phyloP scores from a whole-genome alignment of 2,888 invertebrate species.

The Parasteatoda lunata region DNA sequence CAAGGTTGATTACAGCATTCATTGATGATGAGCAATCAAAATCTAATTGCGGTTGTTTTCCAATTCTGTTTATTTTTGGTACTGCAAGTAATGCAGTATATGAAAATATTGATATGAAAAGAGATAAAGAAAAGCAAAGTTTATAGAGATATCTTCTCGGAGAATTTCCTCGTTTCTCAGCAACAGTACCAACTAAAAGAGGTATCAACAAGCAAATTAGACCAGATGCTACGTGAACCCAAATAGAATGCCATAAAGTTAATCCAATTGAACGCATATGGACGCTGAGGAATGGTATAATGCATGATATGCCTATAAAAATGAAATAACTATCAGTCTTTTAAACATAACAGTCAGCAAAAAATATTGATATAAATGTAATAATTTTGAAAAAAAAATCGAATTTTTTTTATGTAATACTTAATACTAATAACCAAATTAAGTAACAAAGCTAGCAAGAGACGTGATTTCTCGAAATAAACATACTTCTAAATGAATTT shows the following conservation, averaged over 20 bases:
- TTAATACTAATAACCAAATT: neutral
- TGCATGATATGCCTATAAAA: conserved; percentile 84
- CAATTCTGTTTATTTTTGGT: conserved; percentile 71
- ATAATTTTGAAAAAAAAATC: neutral
- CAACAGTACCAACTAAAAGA: conserved; percentile 83
- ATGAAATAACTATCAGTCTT: neutral
- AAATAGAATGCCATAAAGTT: conserved; percentile 82
- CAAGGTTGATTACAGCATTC: conserved; percentile 68
- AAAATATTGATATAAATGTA: neutral
- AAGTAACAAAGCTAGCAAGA: neutral
- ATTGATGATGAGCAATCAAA: conserved; percentile 70
- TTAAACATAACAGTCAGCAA: neutral
- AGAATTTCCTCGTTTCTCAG: conserved; percentile 77
- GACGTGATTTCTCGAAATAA: neutral
- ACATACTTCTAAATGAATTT: neutral
- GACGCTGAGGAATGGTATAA: conserved; percentile 86
- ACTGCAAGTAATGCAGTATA: conserved; percentile 73
- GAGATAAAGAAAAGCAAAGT: conserved; percentile 72
- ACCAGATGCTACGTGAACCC: conserved; percentile 86
- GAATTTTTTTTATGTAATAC: neutral
- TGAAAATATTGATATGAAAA: conserved; percentile 72
- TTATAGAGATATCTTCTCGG: conserved; percentile 77
- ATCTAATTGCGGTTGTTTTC: conserved; percentile 68
- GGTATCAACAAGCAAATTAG: conserved; percentile 87
- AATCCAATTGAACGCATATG: conserved; percentile 85